Evolutionary conservation across 2,888 invertebrate genomes (phyloP).

Genomic region (Melitaea athalia): DNA sequence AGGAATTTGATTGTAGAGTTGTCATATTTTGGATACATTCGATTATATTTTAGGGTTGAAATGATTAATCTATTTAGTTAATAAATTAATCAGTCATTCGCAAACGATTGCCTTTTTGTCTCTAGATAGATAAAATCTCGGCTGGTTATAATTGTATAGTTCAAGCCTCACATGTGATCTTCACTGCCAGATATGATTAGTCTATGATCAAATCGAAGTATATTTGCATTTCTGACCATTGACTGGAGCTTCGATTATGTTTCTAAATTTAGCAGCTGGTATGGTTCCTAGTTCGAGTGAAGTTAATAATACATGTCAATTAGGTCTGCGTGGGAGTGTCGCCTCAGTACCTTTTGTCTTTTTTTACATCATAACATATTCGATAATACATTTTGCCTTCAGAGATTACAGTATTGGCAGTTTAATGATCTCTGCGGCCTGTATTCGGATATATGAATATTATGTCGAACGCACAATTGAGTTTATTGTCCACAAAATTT

Average conservation of each 20-base stretch:
- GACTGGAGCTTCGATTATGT: conserved; percentile 63
- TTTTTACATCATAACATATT: conserved; percentile 40
- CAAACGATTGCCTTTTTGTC: conserved; percentile 14
- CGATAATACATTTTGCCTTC: conserved; percentile 40
- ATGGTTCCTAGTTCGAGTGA: conserved; percentile 83
- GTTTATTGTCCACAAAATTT: conserved; percentile 63
- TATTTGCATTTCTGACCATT: conserved; percentile 43
- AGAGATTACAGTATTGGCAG: conserved; percentile 48
- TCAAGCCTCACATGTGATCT: conserved; percentile 10
- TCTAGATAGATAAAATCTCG: conserved; percentile 1
- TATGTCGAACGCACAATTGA: conserved; percentile 76
- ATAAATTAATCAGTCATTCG: conserved; percentile 15
- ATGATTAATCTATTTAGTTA: conserved; percentile 15
- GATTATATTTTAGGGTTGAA: conserved; percentile 16
- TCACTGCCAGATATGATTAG: conserved; percentile 39
- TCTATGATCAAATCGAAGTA: conserved; percentile 37
- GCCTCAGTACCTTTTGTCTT: conserved; percentile 54
- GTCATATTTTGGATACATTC: conserved; percentile 17
- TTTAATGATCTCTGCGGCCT: conserved; percentile 41
- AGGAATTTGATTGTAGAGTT: conserved; percentile 31
- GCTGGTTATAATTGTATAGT: neutral
- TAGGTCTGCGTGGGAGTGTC: conserved; percentile 80
- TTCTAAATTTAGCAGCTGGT: conserved; percentile 82
- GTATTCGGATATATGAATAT: conserved; percentile 51
- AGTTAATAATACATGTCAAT: conserved; percentile 80